phyloP scores from a whole-genome alignment of 2,888 invertebrate species.

The Gryllus longicercus region DNA sequence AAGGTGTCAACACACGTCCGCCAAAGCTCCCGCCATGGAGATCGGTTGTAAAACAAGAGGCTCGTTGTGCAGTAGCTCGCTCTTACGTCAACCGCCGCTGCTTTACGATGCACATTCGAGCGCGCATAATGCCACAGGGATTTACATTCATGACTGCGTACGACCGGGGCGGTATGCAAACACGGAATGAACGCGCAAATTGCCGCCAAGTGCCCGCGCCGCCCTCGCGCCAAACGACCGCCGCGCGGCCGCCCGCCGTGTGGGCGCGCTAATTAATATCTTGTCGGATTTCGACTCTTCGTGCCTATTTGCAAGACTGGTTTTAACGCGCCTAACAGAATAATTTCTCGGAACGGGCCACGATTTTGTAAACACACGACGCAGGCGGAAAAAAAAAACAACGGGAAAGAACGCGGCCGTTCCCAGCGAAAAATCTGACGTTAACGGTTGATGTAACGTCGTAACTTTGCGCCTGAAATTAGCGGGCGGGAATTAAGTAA shows the following conservation, averaged over 20 bases:
- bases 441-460: neutral
- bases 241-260: neutral
- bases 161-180: neutral
- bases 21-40: no score
- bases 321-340: conserved; percentile 10
- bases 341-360: neutral
- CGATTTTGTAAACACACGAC: conserved; percentile 9
- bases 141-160: no score
- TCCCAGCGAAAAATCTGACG: neutral
- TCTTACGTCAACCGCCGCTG: no score
- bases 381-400: neutral
- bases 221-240: neutral
- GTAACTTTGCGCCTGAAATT: conserved; percentile 2
- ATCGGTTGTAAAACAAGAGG: no score
- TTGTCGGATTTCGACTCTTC: neutral
- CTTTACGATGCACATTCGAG: no score
- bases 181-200: neutral
- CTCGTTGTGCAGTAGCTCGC: no score
- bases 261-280: neutral
- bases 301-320: conserved; percentile 3
- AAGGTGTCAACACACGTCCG: no score
- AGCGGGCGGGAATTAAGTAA: conserved; percentile 6
- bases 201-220: neutral
- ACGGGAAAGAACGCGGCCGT: neutral
- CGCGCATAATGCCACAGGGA: no score